phyloP scores from a whole-genome alignment of 2,113 vertebrate species.

The Engystomops pustulosus region DNA sequence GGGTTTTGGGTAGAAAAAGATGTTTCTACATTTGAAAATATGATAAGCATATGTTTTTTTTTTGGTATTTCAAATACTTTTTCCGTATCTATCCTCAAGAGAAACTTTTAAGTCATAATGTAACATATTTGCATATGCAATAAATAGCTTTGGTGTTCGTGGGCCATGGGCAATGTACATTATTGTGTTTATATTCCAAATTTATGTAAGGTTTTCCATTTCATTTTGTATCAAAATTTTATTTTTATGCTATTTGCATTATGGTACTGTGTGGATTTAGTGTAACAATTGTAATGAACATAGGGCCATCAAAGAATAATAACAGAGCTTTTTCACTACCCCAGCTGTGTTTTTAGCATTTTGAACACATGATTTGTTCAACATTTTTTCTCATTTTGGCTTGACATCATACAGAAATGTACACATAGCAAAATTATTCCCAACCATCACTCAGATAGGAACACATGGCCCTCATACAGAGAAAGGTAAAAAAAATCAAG shows the following conservation, averaged over 20 bases:
- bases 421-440: not conserved
- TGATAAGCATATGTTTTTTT: constrained; percentile 36
- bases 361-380: not conserved
- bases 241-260: constrained; percentile 1
- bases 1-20: constrained; percentile 37
- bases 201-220: not conserved
- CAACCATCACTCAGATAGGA: not conserved
- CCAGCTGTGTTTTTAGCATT: not conserved
- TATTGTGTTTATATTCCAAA: constrained; percentile 21
- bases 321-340: not conserved
- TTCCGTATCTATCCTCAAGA: constrained; percentile 25
- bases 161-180: constrained; percentile 25
- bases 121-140: constrained; percentile 15
- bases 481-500: not conserved
- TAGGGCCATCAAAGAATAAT: not conserved
- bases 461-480: not conserved
- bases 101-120: constrained; percentile 10
- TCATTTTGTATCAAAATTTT: not conserved
- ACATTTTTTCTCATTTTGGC: not conserved
- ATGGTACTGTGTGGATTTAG: not conserved
- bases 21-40: constrained; percentile 21
- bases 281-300: not conserved
- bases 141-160: not conserved
- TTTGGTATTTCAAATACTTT: constrained; percentile 32
- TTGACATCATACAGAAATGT: not conserved